These are phyloP conservation scores for Monopterus albus DNA, from an alignment of 2,113 vertebrate species.

Conservation along the genomic window DNA sequence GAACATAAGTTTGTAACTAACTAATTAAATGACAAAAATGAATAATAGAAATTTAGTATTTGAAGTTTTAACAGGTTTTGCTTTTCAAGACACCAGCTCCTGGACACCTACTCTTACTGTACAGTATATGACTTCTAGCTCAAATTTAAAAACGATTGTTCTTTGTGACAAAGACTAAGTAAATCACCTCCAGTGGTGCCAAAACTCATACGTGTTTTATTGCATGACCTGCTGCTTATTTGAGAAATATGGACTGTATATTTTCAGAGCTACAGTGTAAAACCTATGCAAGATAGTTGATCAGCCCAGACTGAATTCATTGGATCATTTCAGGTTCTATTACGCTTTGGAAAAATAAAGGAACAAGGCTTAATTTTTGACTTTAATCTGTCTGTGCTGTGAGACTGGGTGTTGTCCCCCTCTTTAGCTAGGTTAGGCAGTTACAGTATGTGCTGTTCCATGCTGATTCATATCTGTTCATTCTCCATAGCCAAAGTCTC, in stretches of 20 bases:
- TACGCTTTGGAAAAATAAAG: background rate
- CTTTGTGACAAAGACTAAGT: background rate
- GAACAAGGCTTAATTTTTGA: constrained; percentile 4
- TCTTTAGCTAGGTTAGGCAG: constrained; percentile 1
- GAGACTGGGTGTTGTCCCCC: constrained; percentile 15
- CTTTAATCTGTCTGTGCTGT: constrained; percentile 19
- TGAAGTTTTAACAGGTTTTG: background rate
- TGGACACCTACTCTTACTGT: background rate
- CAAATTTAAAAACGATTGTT: background rate
- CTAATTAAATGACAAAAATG: background rate
- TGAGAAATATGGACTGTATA: background rate
- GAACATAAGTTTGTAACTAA: background rate
- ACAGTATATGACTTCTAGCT: background rate
- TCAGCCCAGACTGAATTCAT: background rate
- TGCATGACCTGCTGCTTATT: background rate
- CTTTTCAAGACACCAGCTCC: background rate
- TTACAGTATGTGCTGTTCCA: constrained; percentile 43
- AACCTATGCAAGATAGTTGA: background rate
- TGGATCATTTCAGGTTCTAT: background rate
- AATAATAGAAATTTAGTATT: background rate
- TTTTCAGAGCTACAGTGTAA: background rate
- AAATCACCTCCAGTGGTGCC: background rate
- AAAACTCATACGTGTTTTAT: background rate
- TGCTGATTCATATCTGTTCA: constrained; percentile 63
- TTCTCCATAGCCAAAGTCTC: constrained; percentile 49